phyloP scores from a whole-genome alignment of 2,797 vertebrate species.

The Lophotriccus pileatus region DNA sequence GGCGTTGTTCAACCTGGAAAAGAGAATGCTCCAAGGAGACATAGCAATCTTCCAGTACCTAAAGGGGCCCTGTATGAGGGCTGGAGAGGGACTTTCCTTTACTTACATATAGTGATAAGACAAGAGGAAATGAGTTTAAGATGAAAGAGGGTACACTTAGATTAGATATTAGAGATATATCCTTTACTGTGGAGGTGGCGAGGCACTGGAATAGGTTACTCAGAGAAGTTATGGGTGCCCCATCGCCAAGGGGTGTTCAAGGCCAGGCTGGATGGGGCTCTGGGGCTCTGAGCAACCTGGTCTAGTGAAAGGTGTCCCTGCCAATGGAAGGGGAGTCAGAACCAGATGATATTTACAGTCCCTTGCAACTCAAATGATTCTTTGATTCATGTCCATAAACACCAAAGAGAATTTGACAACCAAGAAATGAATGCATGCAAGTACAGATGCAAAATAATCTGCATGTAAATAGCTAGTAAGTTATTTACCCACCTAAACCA shows the following conservation, averaged over 20 bases:
- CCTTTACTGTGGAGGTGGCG: not conserved
- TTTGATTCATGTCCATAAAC: not conserved
- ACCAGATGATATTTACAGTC: no score
- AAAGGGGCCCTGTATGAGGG: not conserved
- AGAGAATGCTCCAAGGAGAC: not conserved
- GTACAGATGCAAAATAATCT: not conserved
- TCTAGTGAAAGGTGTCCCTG: not conserved
- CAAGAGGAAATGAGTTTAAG: fast-evolving
- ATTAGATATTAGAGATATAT: not conserved
- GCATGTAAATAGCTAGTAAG: not conserved
- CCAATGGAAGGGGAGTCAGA: fast-evolving
- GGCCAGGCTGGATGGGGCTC: no score
- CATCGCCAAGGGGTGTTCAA: not conserved
- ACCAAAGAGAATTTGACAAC: not conserved
- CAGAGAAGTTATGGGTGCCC: not conserved
- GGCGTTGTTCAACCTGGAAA: not conserved
- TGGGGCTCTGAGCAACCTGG: not conserved
- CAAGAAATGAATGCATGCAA: not conserved
- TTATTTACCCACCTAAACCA: not conserved
- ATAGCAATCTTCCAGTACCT: not conserved
- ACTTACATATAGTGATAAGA: no score
- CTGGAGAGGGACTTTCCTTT: not conserved
- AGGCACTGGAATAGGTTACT: not conserved
- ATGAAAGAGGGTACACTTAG: not conserved
- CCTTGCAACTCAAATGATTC: not conserved